A percentile compares a stretch with the other conserved stretches of the same genome.
Evolutionary conservation across 2,113 vertebrate genomes (phyloP).

Genomic region (Pholis gunnellus): DNA sequence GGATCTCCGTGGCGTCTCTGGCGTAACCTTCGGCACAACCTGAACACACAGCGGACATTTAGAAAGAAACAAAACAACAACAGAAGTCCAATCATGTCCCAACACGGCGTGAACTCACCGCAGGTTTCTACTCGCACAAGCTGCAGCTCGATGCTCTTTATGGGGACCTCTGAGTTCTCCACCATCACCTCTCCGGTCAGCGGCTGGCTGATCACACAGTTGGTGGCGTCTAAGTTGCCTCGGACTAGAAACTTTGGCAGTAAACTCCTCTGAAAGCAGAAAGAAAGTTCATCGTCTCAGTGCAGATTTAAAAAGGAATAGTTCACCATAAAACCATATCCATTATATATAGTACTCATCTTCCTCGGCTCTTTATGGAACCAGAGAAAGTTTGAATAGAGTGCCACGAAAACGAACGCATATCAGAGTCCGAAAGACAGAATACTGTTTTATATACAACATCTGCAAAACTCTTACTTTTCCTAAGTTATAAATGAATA

Average conservation of each 20-base stretch:
- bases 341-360: too few relatives aligned
- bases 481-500: too few relatives aligned
- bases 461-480: too few relatives aligned
- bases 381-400: too few relatives aligned
- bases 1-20: conserved; percentile 96
- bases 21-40: conserved; percentile 97
- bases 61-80: not conserved
- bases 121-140: conserved; percentile 97
- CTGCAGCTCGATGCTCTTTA: conserved; percentile 96
- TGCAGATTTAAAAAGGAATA: not conserved
- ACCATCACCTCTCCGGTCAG: conserved; percentile 93
- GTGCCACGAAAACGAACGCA: too few relatives aligned
- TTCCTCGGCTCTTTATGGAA: too few relatives aligned
- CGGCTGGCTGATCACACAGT: conserved; percentile 91
- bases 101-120: conserved; percentile 81
- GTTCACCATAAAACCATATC: too few relatives aligned
- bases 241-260: conserved; percentile 93
- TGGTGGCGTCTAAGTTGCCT: conserved; percentile 92
- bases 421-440: too few relatives aligned
- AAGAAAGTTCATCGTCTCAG: not conserved
- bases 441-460: too few relatives aligned
- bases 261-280: conserved; percentile 81
- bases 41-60: conserved; percentile 49
- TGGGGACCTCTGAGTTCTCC: conserved; percentile 90
- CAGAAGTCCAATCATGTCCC: not conserved